Base-by-base conservation (phyloP, 2,113 vertebrate species). In the Petroica traversi region DNA sequence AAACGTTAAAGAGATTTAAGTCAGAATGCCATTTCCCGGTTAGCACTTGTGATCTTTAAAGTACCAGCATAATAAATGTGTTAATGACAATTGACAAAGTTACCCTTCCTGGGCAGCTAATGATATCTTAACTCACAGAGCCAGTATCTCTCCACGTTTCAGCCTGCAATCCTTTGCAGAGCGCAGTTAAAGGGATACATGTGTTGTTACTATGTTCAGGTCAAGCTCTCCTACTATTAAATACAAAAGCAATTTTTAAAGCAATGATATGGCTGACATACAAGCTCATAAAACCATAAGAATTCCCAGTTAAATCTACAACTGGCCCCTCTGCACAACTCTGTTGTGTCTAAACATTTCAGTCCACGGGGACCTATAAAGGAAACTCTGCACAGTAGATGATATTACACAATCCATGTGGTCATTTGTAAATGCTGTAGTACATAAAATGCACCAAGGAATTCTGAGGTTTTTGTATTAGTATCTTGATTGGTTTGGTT, bases 241-340 rank as follows among this genome's bases (percentile, higher is more conserved):
- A 86, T 45, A 90, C 59, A 88, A 90, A 97, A 92, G 68, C 95
- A 96, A 92, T 94, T 94, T 96, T 96, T 74, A 96, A 93, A 92
- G 83, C 85, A 92, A 49, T 91, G 85, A 78, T 94, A 92, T 68
- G 57, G 52, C 82, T 95, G 85, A 86, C 43, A 92, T 88, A 92
- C 57, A 86, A 92, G 76, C 68, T 64, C 82, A 74, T 94, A 96
- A 96, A 97, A 38, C 1, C 48, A 26, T 80, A 90, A 88, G 78
- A 81, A 81, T 92, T 84, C 63, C 73, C 20, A 25, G 52, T 81
- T 93, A 96, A 96, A 86, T 94, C 85, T 93, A 80, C 78, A 88
- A 88, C 55, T 83, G 85, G 48, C 18, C 76, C 33, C 64, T 93
- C 68, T 67, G 55, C 72, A 92, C 75, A 67, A 40, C 36, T 78